A percentile compares a stretch with the other conserved stretches of the same genome.
Evolutionary conservation across 2,888 invertebrate genomes (phyloP).

Genomic region (Caenorhabditis panamensis): DNA sequence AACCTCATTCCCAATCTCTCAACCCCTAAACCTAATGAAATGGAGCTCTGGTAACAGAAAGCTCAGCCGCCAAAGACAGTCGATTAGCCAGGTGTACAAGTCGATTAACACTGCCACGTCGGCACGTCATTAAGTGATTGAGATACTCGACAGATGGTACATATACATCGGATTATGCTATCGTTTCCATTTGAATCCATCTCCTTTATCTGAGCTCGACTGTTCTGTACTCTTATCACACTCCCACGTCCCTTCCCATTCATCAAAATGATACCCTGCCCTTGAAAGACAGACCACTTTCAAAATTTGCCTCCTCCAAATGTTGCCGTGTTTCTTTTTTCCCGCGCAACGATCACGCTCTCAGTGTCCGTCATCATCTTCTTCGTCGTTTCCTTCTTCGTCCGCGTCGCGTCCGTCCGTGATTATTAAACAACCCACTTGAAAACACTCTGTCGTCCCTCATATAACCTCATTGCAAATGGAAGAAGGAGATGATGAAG

Average conservation of each 20-base stretch:
- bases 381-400: not conserved
- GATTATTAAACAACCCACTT: conserved; percentile 60
- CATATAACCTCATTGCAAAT: conserved; percentile 42
- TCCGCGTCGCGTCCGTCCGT: conserved; percentile 24
- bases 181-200: not conserved
- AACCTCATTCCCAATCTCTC: not conserved
- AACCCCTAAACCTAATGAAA: not conserved
- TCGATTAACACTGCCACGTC: not conserved
- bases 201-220: no score
- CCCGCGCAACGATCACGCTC: conserved; percentile 27
- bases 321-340: conserved; percentile 28
- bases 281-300: conserved; percentile 16
- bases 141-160: conserved; percentile 8
- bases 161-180: not conserved
- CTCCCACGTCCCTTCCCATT: not conserved
- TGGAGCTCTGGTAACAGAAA: not conserved
- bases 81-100: not conserved
- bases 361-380: conserved; percentile 40
- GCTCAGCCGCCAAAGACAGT: not conserved
- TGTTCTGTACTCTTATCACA: conserved; percentile 8
- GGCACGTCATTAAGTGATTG: conserved; percentile 21
- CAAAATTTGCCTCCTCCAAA: conserved; percentile 14
- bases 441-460: conserved; percentile 31
- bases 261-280: conserved; percentile 24
- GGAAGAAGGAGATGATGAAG: conserved; percentile 10